Evolutionary conservation across 2,113 vertebrate species (phyloP).

Genomic region (Machaerirhynchus nigripectus): DNA sequence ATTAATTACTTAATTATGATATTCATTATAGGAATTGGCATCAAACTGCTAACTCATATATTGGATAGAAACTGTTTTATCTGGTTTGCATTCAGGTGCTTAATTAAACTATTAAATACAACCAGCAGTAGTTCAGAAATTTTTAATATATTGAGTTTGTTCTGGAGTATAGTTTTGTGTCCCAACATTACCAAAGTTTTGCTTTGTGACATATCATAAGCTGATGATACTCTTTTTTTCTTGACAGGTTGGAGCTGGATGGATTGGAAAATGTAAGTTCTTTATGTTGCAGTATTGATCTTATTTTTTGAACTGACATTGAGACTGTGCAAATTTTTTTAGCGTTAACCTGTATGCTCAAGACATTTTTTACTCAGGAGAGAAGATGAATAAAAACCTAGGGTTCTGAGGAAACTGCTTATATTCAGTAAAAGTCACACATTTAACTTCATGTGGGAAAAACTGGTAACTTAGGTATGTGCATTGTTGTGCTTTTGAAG

Average conservation of each 20-base stretch:
- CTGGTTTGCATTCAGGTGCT: not conserved
- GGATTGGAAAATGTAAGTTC: constrained; percentile 96
- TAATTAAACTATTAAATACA: not conserved
- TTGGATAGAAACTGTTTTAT: not conserved
- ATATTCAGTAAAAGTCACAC: not conserved
- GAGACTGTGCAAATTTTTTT: not conserved
- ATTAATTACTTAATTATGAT: not conserved
- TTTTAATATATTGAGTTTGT: not conserved
- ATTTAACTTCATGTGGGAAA: not conserved
- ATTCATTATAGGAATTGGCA: not conserved
- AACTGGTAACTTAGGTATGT: not conserved
- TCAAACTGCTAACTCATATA: not conserved
- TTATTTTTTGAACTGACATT: not conserved
- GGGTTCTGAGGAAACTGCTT: not conserved
- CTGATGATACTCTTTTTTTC: not conserved
- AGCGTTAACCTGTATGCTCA: not conserved
- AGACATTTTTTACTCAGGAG: not conserved
- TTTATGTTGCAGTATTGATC: not conserved
- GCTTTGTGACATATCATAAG: not conserved
- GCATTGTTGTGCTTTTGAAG: not conserved
- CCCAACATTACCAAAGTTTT: not conserved
- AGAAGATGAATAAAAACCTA: not conserved
- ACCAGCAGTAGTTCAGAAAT: not conserved
- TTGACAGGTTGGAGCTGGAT: constrained; percentile 89
- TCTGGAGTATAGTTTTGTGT: not conserved